These are phyloP conservation scores for Sitobion miscanthi DNA, from an alignment of 1,140 invertebrate genomes.

Conservation along the genomic window DNA sequence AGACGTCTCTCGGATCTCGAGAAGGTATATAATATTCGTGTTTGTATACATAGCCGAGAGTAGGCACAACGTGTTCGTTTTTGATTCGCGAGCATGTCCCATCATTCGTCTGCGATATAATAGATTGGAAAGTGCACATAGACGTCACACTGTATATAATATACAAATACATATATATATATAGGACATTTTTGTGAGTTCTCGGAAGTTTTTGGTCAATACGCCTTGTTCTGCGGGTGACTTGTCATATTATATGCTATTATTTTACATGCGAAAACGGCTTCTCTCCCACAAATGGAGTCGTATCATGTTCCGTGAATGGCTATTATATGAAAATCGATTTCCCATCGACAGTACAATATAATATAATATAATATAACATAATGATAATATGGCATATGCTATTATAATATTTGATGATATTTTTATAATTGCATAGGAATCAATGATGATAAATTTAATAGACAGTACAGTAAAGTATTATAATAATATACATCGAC, in stretches of 20 bases:
- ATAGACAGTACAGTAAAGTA: not conserved
- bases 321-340: not conserved
- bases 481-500: not conserved
- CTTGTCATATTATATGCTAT: not conserved
- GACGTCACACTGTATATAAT: not conserved
- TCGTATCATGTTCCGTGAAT: not conserved
- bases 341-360: not conserved
- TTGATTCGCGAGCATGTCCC: not conserved
- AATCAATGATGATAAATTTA: not conserved
- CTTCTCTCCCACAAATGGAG: not conserved
- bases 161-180: not conserved
- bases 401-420: constrained; percentile 12
- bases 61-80: not conserved
- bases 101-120: not conserved
- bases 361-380: not conserved
- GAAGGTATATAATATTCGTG: not conserved
- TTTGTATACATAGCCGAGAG: not conserved
- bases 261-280: constrained; percentile 1
- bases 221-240: not conserved
- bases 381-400: not conserved
- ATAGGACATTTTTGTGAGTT: not conserved
- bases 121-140: not conserved
- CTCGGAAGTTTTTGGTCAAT: not conserved
- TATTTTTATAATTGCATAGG: not conserved
- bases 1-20: not conserved